phyloP scores from a whole-genome alignment of 2,797 vertebrate genomes.

The Rhabdomys pumilio region DNA sequence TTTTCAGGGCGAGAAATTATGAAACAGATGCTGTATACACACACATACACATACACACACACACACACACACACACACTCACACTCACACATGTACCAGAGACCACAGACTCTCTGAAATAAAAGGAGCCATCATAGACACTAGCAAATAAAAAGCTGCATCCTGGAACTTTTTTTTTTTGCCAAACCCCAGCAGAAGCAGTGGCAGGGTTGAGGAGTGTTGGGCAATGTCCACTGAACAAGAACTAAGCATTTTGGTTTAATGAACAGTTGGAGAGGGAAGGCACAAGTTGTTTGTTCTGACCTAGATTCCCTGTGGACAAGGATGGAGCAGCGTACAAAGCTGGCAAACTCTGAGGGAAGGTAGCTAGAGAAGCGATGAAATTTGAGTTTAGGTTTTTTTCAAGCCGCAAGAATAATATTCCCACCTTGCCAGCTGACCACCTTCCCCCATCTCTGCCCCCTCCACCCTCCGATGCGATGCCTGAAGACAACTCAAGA shows the following conservation, averaged over 20 bases:
- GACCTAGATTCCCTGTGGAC: background rate
- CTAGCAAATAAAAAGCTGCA: background rate
- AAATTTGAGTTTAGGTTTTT: background rate
- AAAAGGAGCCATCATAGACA: background rate
- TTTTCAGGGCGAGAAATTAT: background rate
- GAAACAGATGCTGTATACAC: background rate
- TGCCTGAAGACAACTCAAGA: background rate
- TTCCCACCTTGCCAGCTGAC: background rate
- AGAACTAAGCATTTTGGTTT: background rate
- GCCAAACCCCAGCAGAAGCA: background rate
- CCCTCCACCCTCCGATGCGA: background rate
- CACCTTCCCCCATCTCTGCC: background rate
- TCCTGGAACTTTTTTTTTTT: background rate
- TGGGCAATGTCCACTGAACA: background rate
- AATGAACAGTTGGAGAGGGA: background rate
- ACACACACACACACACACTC: fast-evolving
- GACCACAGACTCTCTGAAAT: background rate
- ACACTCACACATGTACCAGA: fast-evolving
- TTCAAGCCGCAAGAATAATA: background rate
- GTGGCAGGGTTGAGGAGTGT: background rate
- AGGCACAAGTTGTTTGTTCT: background rate
- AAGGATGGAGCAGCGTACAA: background rate
- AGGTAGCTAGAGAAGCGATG: background rate
- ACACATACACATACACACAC: fast-evolving
- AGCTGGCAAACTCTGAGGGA: background rate